Base-by-base conservation (phyloP, 2,888 invertebrate species). In the Frankliniella fusca region DNA sequence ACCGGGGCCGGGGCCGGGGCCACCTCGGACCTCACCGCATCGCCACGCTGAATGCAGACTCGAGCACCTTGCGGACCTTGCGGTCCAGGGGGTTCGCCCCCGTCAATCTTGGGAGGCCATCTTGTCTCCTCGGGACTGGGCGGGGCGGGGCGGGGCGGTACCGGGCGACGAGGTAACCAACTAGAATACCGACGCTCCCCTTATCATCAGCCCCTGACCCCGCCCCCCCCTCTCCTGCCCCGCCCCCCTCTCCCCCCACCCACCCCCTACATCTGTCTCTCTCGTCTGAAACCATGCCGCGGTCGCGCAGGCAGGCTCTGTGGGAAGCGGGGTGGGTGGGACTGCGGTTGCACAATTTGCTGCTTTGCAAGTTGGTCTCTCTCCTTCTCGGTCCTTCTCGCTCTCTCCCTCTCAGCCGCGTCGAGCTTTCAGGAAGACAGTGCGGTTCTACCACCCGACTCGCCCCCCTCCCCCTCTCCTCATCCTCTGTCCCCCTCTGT, bases 281-380 rank as follows among this genome's bases (percentile, higher is more conserved):
- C 61, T 61, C 15, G 18, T n/a, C 15, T n/a, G 18, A 7, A 7
- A 7, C 61, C 61, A 61, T 61, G 18, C 61, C 20, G 61, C n/a
- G 61, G 61, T n/a, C 61, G 15, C 61, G 20, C 61, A 38, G 38
- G 38, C 38, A 38, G 61, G n/a, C 20, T 61, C 61, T 61, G 61
- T 18, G n/a, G 70, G 70, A 27, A 27, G 70, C 70, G 70, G 23
- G 8, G 27, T 27, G 61, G 61, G 61, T 20, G n/a, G 61, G n/a
- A n/a, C 70, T 76, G 70, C 70, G 70, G 70, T 76, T 76, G 70
- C 70, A 76, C 70, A 76, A 76, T 76, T 76, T 76, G 70, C 70
- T 76, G 70, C 70, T 76, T 76, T 76, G 70, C 70, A 76, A 76
- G 23, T 76, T 61, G 61, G 61, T 61, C 61, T n/a, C 61, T 61